Base-by-base conservation (phyloP, 2,888 invertebrate species). In the Patella ulyssiponensis region DNA sequence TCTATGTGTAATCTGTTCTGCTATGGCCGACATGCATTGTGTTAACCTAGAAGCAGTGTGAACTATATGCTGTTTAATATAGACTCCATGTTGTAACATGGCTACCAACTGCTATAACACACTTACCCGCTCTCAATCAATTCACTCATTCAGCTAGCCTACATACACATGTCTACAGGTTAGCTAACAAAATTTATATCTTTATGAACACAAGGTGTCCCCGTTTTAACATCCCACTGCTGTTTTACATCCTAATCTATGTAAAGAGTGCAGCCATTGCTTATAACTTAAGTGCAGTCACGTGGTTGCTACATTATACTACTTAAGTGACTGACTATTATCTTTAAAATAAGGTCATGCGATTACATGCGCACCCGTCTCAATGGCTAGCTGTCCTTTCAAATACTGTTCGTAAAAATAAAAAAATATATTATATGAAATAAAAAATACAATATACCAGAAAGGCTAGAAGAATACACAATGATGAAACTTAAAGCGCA, bases 341-440 rank as follows among this genome's bases (percentile, higher is more conserved):
- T 64, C 23, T 64, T 64, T 64, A 64, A 56, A 64, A 23, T 64
- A 23, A 23, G 64, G 64, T 64, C 64, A 64, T 64, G 64, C 64
- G 64, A 64, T 64, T 64, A 64, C 23, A 64, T 3, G 64, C 44
- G 9, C 44, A 44, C 44, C 44, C 44, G 44, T 44, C 44, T 44
- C 44, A 44, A 44, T 44, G 44, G 44, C 44, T 44, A 9, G 7
- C 9, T 44, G 44, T 44, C 44, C 44, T 44, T 44, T 44, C 44
- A 44, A 44, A 44, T 44, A 44, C 44, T 44, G 7, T 44, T 44
- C 44, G 9, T 44, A 9, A 44, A 44, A 44, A 1, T 5, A 44
- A 44, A 44, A 2, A 44, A 44, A 44, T 44, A 44, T 44, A 7
- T 44, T 44, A 9, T 44, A 44, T 44, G 44, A 44, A 44, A 44